Evolutionary conservation across 2,797 vertebrate genomes (phyloP).

Genomic region (Ctenopoma multispine): DNA sequence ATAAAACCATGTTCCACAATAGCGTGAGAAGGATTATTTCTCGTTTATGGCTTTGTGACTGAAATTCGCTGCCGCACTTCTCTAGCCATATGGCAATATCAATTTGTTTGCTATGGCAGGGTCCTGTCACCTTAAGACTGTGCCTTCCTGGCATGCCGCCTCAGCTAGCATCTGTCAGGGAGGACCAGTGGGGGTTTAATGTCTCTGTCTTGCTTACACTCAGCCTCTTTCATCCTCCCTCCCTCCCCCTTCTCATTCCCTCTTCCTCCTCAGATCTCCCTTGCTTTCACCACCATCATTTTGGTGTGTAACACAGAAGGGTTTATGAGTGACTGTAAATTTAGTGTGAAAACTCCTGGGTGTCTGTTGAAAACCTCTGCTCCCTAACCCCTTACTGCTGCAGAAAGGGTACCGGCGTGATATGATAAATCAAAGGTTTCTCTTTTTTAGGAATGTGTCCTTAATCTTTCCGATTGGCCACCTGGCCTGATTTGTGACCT

Average conservation of each 20-base stretch:
- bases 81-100: constrained; percentile 76
- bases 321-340: constrained; percentile 42
- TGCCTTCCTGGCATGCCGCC: constrained; percentile 69
- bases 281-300: constrained; percentile 38
- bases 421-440: constrained; percentile 72
- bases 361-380: constrained; percentile 24
- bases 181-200: constrained; percentile 64
- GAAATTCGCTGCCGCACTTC: constrained; percentile 62
- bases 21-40: constrained; percentile 65
- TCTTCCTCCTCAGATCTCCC: constrained; percentile 17
- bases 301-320: constrained; percentile 41
- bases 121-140: constrained; percentile 78
- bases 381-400: constrained; percentile 36
- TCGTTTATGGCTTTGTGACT: constrained; percentile 66
- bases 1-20: constrained; percentile 66
- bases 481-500: constrained; percentile 82
- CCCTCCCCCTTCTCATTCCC: neutral
- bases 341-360: constrained; percentile 35
- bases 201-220: constrained; percentile 58
- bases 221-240: constrained; percentile 34
- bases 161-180: constrained; percentile 70
- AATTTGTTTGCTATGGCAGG: constrained; percentile 70
- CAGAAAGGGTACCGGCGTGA: constrained; percentile 41
- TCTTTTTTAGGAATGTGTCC: constrained; percentile 69
- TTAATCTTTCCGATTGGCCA: constrained; percentile 76